Percentiles rank a stretch among this genome's conserved stretches.
These are phyloP conservation scores for Rhynchotus rufescens DNA, from an alignment of 2,797 vertebrate species.

Conservation along the genomic window DNA sequence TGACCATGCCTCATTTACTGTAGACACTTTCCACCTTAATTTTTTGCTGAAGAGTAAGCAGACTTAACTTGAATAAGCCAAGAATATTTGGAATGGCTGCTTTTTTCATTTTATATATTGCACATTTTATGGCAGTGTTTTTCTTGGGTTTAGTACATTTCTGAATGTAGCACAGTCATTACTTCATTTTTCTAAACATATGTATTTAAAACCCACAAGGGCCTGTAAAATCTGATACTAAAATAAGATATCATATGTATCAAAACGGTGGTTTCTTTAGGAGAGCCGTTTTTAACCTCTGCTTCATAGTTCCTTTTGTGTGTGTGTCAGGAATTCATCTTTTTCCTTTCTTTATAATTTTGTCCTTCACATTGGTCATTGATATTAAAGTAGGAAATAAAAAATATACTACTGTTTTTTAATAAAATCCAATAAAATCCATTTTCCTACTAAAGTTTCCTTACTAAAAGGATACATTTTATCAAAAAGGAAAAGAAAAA, in stretches of 20 bases:
- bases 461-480: slow-evolving; percentile 22
- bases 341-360: slow-evolving; percentile 16
- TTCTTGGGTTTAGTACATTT: slow-evolving; percentile 64
- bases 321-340: slow-evolving; percentile 17
- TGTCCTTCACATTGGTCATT: neutral
- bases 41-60: neutral
- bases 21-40: slow-evolving; percentile 37
- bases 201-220: slow-evolving; percentile 57
- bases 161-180: slow-evolving; percentile 47
- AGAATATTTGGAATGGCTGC: slow-evolving; percentile 54
- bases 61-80: slow-evolving; percentile 41
- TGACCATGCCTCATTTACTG: slow-evolving; percentile 1
- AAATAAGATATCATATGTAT: slow-evolving; percentile 56
- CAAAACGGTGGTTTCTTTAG: slow-evolving; percentile 35
- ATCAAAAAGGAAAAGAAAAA: neutral
- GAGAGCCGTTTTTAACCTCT: slow-evolving; percentile 39
- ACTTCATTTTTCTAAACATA: slow-evolving; percentile 71
- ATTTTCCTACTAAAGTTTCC: no score
- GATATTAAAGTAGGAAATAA: neutral
- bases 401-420: slow-evolving; percentile 13
- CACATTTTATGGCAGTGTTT: slow-evolving; percentile 57
- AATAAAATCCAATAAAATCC: slow-evolving; percentile 44
- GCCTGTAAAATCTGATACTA: slow-evolving; percentile 58
- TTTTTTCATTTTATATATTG: slow-evolving; percentile 47
- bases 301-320: slow-evolving; percentile 28